Evolutionary conservation across 2,113 vertebrate genomes (phyloP).

Genomic region (Thunnus maccoyii): DNA sequence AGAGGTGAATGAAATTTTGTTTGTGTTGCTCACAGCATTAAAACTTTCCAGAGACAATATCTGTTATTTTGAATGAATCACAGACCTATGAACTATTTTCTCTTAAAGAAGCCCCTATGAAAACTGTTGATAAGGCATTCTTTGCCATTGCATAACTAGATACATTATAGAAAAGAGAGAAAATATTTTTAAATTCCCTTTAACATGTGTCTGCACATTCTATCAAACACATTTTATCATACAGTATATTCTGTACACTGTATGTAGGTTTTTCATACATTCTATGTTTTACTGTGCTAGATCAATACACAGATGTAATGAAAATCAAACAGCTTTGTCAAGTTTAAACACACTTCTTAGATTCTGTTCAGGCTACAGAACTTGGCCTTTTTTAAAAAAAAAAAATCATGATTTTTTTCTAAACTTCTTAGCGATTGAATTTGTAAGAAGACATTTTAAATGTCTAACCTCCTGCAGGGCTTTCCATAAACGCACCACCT

Average conservation of each 20-base stretch:
- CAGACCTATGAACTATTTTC: not conserved
- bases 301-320: too few relatives aligned
- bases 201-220: not conserved
- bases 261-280: too few relatives aligned
- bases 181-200: not conserved
- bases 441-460: not conserved
- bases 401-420: not conserved
- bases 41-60: not conserved
- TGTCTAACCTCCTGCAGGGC: not conserved
- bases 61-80: not conserved
- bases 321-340: too few relatives aligned
- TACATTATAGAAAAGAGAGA: not conserved
- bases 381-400: not conserved
- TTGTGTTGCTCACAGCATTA: not conserved
- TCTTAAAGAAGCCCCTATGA: not conserved
- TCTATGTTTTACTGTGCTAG: not conserved
- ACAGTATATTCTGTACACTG: not conserved
- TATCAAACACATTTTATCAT: slow-evolving; percentile 4
- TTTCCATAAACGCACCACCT: slow-evolving; percentile 4
- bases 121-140: not conserved
- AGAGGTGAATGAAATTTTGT: not conserved
- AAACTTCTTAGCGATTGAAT: not conserved
- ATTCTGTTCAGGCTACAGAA: not conserved
- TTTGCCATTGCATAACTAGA: not conserved
- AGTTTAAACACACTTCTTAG: not conserved